A percentile compares a stretch with the other conserved stretches of the same genome.
These are phyloP conservation scores for Timema podura DNA, from an alignment of 2,888 invertebrate species.

Conservation along the genomic window DNA sequence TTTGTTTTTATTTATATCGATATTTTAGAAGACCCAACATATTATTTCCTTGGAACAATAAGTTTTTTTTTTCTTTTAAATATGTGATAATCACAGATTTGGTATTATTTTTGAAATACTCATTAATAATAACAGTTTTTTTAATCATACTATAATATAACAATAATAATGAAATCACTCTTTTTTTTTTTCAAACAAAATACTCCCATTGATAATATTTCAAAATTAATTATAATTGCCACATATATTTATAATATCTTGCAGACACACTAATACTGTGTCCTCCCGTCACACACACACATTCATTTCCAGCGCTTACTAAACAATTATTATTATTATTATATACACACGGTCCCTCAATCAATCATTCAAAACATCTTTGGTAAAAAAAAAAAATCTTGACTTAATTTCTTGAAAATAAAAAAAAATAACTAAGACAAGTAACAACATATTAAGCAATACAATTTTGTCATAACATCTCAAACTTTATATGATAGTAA, in stretches of 20 bases:
- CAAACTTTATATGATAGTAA: too few species aligned
- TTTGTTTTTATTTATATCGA: conserved; percentile 9
- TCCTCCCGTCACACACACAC: too few species aligned
- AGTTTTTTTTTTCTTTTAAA: conserved; percentile 16
- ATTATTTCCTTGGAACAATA: conserved; percentile 12
- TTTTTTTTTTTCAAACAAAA: conserved; percentile 8
- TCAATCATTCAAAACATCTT: conserved; percentile 24
- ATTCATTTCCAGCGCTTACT: too few species aligned
- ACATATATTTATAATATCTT: too few species aligned
- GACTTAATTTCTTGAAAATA: conserved; percentile 6
- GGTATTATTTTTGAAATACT: conserved; percentile 25
- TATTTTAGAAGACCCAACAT: conserved; percentile 16
- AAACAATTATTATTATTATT: too few species aligned
- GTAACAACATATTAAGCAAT: too few species aligned
- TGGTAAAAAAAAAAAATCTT: conserved; percentile 24
- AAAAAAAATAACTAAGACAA: background rate
- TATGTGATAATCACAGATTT: conserved; percentile 32
- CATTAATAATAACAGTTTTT: background rate
- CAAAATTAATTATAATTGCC: too few species aligned
- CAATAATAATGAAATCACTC: conserved; percentile 16
- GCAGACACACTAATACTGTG: too few species aligned
- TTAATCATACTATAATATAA: conserved; percentile 14
- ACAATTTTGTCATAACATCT: too few species aligned
- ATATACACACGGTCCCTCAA: too few species aligned
- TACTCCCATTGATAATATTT: too few species aligned